A percentile compares a stretch with the other conserved stretches of the same genome.
phyloP scores from a whole-genome alignment of 1,140 invertebrate species.

The Tetramorium parvispinum region DNA sequence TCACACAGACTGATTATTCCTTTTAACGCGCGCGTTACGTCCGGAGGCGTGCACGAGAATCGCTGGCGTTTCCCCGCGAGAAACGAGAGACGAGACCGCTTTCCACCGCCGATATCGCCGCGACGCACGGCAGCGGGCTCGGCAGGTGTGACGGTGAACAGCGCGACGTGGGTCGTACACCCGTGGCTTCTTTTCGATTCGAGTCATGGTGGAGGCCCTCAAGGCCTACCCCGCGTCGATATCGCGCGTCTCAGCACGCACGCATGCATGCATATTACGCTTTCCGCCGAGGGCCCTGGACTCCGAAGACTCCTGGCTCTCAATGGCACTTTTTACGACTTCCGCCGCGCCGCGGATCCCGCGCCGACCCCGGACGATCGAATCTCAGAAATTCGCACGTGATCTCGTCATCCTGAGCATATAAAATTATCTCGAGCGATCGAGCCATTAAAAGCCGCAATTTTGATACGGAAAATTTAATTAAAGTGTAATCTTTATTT shows the following conservation, averaged over 20 bases:
- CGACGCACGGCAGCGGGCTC: slow-evolving; percentile 59
- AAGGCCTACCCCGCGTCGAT: slow-evolving; percentile 54
- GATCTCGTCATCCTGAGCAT: not conserved
- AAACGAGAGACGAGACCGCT: slow-evolving; percentile 59
- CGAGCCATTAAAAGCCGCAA: not conserved
- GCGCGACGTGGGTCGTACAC: slow-evolving; percentile 69
- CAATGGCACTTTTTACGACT: slow-evolving; percentile 67
- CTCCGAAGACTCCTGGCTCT: slow-evolving; percentile 10
- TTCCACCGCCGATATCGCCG: slow-evolving; percentile 69
- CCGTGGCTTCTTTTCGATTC: slow-evolving; percentile 71
- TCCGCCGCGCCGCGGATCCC: slow-evolving; percentile 58
- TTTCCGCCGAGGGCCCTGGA: not conserved
- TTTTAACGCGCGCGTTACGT: slow-evolving; percentile 7
- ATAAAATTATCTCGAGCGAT: not conserved
- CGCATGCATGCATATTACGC: not conserved
- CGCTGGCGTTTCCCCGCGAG: slow-evolving; percentile 42
- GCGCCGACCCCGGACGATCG: slow-evolving; percentile 14
- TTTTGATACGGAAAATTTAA: not conserved
- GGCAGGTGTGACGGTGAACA: slow-evolving; percentile 64
- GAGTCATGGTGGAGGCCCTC: slow-evolving; percentile 69
- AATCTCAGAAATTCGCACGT: not conserved
- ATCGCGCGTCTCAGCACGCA: not conserved
- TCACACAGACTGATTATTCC: not conserved
- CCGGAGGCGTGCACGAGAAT: not conserved
- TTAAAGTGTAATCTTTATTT: not conserved